Evolutionary conservation across 2,888 invertebrate genomes (phyloP), one percentile per base, ranked within the genome.

Genomic region (Orthosia cruda): DNA sequence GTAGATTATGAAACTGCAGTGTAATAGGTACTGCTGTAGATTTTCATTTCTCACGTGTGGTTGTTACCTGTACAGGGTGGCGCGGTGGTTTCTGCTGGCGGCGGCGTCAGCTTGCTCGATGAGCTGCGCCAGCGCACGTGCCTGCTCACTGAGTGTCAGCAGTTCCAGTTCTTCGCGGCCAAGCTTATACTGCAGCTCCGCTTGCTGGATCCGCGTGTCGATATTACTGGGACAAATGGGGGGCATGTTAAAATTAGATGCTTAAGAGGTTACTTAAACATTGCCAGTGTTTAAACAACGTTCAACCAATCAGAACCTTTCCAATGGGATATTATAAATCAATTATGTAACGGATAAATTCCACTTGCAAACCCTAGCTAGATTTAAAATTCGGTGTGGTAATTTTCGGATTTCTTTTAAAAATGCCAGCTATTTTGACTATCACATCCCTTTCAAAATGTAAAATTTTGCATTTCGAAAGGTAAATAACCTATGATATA

Each of bases 161-260:
- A 99, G 97, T 94, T 99, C 98, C 84, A 99, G 95, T 94, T 99
- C 99, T 94, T 99, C 99, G 62, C 99, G 97, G 0, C 99, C 99
- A 84, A 99, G 95, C 92, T 98, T 98, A 93, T 99, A 99, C 92
- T 99, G 99, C 87, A 99, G 95, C 94, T 99, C 99, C 0, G 99
- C 99, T 92, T 99, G 99, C 90, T 98, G 98, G 92, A 99, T 99
- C 85, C 99, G 97, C 63, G 98, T 98, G 94, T 99, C 99, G 76
- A 99, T 99, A 93, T 99, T 99, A 89, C 99, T 99, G 94, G 3
- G 94, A 74, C 2, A 63, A 50, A n/a, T n/a, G 1, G 3, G 12
- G 4, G 15, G 9, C 0, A 5, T 18, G 3, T 18, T 18, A 47
- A 15, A 26, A 52, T 40, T n/a, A 9, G 3, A 16, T 12, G 11